Evolutionary conservation across 2,113 vertebrate species (phyloP), one percentile per base, ranked within the genome.

Genomic region (Tachysurus vachellii): DNA sequence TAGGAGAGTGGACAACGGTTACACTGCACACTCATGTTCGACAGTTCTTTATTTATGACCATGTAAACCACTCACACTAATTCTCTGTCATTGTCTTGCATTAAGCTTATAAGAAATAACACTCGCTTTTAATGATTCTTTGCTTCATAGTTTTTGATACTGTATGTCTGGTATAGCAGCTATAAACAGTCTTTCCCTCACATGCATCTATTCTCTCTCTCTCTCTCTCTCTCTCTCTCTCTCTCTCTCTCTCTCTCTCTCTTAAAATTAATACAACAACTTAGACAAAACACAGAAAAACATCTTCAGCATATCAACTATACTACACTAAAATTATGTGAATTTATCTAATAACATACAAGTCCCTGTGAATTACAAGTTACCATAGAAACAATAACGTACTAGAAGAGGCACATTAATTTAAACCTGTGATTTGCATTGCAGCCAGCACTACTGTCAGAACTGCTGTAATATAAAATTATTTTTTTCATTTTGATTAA

Each of bases 21-120:
- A 59, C 83, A 85, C 36, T 82, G 76, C 80, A 68, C 75, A 61
- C 66, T 80, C 28, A 50, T 42, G 82, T 83, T 26, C 42, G n/a
- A 9, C 73, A 23, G 71, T 82, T 50, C 36, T 61, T 59, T 83
- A 13, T 82, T 86, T 44, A 61, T 31, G 13, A 57, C 8, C 62
- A 86, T 79, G 47, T 80, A 31, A 68, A 16, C 28, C 59, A 64
- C 59, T 7, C 53, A 44, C 47, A 56, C 28, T 86, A 11, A 71
- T 19, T 57, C n/a, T 59, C 16, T 68, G 8, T 83, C 14, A 28
- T 66, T 83, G 26, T 83, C 68, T 23, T 66, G 19, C 54, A 80
- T 59, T 80, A 59, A 12, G 31, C 28, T 23, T 80, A 36, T 57
- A 19, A 59, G 54, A 59, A 80, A 59, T 59, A 57, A 23, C 31